Evolutionary conservation across 2,797 vertebrate species (phyloP).

Genomic region (Pogoniulus pusillus): DNA sequence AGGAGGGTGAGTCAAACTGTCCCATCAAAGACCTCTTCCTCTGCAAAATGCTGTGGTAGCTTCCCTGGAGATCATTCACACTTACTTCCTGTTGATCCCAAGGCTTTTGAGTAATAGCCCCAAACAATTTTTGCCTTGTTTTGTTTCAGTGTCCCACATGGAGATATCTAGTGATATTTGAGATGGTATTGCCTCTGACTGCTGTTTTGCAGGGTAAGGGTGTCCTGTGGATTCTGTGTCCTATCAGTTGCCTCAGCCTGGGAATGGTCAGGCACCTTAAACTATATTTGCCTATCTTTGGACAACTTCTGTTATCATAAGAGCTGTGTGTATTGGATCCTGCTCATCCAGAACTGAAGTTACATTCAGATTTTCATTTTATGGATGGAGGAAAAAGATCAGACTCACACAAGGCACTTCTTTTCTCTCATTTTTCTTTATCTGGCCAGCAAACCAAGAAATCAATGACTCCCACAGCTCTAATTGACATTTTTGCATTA

Average conservation of each 20-base stretch:
- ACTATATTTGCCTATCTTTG: background rate
- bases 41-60: background rate
- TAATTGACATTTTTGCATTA: conserved; percentile 61
- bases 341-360: background rate
- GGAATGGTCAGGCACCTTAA: background rate
- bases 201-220: background rate
- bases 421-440: background rate
- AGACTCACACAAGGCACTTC: background rate
- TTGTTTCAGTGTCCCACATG: background rate
- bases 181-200: background rate
- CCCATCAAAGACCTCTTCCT: background rate
- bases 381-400: background rate
- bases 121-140: background rate
- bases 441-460: conserved; percentile 49
- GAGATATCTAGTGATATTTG: background rate
- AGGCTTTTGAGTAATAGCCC: background rate
- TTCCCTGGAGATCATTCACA: background rate
- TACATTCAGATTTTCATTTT: background rate
- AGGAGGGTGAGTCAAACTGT: rapidly evolving
- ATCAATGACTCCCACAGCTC: conserved; percentile 42
- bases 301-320: background rate
- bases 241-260: background rate
- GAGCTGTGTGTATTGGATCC: background rate
- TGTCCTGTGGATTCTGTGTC: background rate
- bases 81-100: background rate